Conservation (phyloP, 1,140 invertebrate genomes). For the Anastrepha obliqua region DNA sequence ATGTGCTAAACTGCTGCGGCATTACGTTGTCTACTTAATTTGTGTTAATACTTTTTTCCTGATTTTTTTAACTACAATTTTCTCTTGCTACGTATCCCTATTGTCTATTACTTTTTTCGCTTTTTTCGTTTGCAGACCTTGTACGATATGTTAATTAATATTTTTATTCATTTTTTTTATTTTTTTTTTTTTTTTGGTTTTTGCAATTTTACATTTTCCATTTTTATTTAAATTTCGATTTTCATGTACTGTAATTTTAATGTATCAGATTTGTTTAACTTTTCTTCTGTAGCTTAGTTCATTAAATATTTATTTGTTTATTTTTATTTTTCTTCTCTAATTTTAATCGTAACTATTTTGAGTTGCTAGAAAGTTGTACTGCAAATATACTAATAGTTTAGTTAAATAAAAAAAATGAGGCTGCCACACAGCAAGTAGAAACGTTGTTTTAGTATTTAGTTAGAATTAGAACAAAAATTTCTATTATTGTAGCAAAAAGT, state of each 20-base stretch:
- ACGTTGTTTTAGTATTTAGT: neutral
- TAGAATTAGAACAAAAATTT: neutral
- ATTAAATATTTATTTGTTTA: neutral
- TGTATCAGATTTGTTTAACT: neutral
- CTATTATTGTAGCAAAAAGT: neutral
- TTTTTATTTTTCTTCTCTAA: neutral
- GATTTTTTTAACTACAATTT: neutral
- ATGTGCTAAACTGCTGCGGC: neutral
- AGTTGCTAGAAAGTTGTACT: constrained; percentile 39
- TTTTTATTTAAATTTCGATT: neutral
- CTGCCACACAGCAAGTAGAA: neutral
- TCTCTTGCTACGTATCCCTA: neutral
- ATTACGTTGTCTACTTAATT: neutral
- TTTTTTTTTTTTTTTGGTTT: neutral
- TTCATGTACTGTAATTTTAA: neutral
- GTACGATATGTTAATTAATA: constrained; percentile 24
- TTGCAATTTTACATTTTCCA: neutral
- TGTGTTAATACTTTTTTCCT: neutral
- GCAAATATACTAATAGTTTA: constrained; percentile 11
- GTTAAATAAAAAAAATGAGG: neutral
- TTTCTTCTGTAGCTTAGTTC: neutral
- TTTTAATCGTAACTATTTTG: neutral
- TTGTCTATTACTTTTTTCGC: neutral
- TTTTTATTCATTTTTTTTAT: neutral
- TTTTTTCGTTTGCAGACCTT: constrained; percentile 33